Conservation (phyloP, 2,888 invertebrate species). For the Dynastes grantii region DNA sequence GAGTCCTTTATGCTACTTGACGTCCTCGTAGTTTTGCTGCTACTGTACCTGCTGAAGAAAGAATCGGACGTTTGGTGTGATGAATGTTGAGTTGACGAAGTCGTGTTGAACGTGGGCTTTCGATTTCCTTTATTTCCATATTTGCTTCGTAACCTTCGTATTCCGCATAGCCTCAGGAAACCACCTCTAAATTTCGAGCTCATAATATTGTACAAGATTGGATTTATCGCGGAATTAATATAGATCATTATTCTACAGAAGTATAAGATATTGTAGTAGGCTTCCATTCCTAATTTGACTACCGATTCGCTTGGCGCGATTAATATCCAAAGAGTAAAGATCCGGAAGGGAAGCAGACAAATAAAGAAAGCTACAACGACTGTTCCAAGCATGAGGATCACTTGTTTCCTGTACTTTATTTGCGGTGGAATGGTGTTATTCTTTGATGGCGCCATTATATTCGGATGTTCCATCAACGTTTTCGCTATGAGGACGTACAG, state of each 20-base stretch:
- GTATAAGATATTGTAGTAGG: conserved; percentile 87
- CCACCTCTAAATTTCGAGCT: conserved; percentile 92
- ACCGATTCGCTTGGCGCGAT: conserved; percentile 79
- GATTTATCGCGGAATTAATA: conserved; percentile 93
- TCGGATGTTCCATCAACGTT: conserved; percentile 87
- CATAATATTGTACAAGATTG: conserved; percentile 92
- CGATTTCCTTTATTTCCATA: conserved; percentile 73
- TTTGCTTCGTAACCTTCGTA: conserved; percentile 66
- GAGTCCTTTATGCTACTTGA: conserved; percentile 64
- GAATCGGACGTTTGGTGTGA: conserved; percentile 76
- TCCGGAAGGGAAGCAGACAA: conserved; percentile 91
- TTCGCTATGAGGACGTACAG: conserved; percentile 90
- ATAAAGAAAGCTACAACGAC: conserved; percentile 93
- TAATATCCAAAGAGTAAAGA: conserved; percentile 90
- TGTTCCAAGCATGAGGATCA: conserved; percentile 91
- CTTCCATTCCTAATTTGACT: conserved; percentile 81
- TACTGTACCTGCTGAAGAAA: conserved; percentile 77
- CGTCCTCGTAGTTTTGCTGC: conserved; percentile 69
- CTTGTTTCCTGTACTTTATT: conserved; percentile 83
- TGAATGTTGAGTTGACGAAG: conserved; percentile 76
- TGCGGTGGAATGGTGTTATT: conserved; percentile 70
- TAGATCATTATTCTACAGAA: conserved; percentile 91
- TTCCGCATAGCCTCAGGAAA: conserved; percentile 79
- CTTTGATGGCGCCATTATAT: conserved; percentile 77
- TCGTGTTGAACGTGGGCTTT: conserved; percentile 79